Conservation (phyloP, 2,888 invertebrate genomes). For the Meiosimyza platycephala region DNA sequence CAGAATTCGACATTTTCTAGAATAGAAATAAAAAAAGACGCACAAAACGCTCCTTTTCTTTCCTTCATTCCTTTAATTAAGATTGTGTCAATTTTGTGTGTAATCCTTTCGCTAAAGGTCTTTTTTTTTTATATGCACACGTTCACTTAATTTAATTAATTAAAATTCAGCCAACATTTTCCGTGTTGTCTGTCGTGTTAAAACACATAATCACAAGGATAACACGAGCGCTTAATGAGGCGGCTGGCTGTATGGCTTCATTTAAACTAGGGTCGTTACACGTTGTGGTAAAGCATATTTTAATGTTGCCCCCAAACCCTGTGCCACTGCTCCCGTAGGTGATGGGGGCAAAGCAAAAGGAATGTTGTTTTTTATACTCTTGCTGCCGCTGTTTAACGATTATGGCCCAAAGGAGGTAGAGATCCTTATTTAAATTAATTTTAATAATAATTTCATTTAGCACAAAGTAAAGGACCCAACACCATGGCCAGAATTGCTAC, state of each 20-base stretch:
- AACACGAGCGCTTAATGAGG: conserved; percentile 34
- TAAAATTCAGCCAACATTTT: conserved; percentile 62
- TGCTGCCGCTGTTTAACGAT: conserved; percentile 30
- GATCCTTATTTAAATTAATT: conserved; percentile 32
- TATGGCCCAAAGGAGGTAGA: not conserved
- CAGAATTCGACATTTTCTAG: too few relatives aligned
- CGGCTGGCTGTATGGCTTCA: conserved; percentile 16
- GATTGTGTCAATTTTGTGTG: too few relatives aligned
- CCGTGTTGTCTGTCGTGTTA: conserved; percentile 49
- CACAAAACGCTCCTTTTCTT: too few relatives aligned
- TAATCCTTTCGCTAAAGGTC: not conserved
- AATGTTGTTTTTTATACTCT: not conserved
- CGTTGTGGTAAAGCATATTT: conserved; percentile 35
- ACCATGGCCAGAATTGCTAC: too few relatives aligned
- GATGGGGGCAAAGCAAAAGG: too few relatives aligned
- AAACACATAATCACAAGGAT: conserved; percentile 35
- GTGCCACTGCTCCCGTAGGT: not conserved
- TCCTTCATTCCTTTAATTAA: too few relatives aligned
- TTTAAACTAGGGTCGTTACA: conserved; percentile 20
- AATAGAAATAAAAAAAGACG: too few relatives aligned
- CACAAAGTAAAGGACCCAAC: conserved; percentile 15
- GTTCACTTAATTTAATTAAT: conserved; percentile 51
- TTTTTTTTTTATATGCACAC: not conserved
- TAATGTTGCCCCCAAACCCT: conserved; percentile 4
- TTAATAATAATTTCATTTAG: conserved; percentile 34